Percentiles rank a stretch among this genome's conserved stretches.
phyloP scores from a whole-genome alignment of 2,888 invertebrate species.

The Megastigmus dorsalis region DNA sequence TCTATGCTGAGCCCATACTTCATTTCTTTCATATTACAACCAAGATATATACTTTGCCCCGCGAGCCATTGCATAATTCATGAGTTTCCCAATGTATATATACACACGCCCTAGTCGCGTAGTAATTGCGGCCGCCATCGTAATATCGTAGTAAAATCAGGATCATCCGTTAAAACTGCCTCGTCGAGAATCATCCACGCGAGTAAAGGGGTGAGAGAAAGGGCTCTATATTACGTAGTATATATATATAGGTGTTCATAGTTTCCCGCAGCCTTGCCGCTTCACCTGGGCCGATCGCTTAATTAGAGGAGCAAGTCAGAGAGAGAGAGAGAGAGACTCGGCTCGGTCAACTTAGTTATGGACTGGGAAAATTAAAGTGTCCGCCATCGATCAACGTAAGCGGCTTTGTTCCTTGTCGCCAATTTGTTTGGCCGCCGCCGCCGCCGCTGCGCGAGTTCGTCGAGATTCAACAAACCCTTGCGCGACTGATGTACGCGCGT shows the following conservation, averaged over 20 bases:
- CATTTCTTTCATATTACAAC: constrained; percentile 3
- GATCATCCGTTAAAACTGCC: constrained; percentile 39
- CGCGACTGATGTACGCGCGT: neutral
- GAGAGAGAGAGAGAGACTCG: neutral
- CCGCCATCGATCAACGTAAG: constrained; percentile 47
- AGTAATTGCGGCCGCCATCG: constrained; percentile 36
- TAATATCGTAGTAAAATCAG: constrained; percentile 49
- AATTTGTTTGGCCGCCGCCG: constrained; percentile 31
- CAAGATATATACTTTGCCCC: no score
- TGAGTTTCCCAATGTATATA: constrained; percentile 16
- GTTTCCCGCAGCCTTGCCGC: no score
- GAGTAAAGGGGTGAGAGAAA: neutral
- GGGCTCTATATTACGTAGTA: no score
- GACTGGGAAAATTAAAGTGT: constrained; percentile 43
- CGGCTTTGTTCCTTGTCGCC: constrained; percentile 44
- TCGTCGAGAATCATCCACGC: constrained; percentile 32
- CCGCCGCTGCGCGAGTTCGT: no score
- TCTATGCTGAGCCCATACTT: no score
- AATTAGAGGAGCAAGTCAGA: no score
- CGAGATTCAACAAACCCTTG: constrained; percentile 31
- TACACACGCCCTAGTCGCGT: neutral
- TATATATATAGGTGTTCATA: no score
- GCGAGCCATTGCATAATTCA: constrained; percentile 43
- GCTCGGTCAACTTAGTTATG: constrained; percentile 26
- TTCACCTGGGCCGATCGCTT: constrained; percentile 31